Base-by-base conservation (phyloP, 1,140 invertebrate genomes). In the Conus betulinus region DNA sequence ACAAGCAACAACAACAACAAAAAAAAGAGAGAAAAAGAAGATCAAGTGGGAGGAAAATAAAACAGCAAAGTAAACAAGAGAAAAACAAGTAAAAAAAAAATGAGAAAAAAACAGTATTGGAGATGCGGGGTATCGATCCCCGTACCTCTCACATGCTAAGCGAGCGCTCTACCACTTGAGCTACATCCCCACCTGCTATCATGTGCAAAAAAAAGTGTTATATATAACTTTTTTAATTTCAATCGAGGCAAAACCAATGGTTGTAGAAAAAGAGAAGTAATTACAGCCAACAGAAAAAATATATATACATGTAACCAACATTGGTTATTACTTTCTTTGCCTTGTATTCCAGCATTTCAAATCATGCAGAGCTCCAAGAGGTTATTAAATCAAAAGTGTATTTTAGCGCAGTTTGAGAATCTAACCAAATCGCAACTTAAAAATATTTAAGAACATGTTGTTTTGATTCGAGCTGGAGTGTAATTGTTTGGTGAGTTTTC, bases 81-180 rank as follows among this genome's bases (percentile, higher is more conserved):
- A 20, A 20, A 15, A 23, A 74, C 7, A 74, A 74, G 7, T 39
- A 78, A 13, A 6, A 78, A 78, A 78, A 10, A 39, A 39, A 57
- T 0, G 23, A 55, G 3, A 84, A 84, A 55, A 57, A 76, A 87
- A 27, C 60, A 57, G 3, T 15, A 25, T 79, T 87, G 85, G 85
- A 87, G 85, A 87, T 87, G 85, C 85, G 60, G 85, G 85, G 85
- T 87, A 87, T 87, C 85, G 85, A 87, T 87, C 85, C 85, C 85
- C 85, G 85, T 87, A 87, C 85, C 85, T 87, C 85, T 87, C 85
- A 74, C 85, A 87, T 87, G 85, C 85, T 87, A 87, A 87, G 85
- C 85, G 85, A 87, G 85, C 85, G 85, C 85, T 87, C 85, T 87
- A 87, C 85, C 85, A 87, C 74, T 67, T 87, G 85, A 87, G 85